These are phyloP conservation scores for Odontamblyopus rebecca DNA, from an alignment of 2,797 vertebrate genomes.

Conservation along the genomic window DNA sequence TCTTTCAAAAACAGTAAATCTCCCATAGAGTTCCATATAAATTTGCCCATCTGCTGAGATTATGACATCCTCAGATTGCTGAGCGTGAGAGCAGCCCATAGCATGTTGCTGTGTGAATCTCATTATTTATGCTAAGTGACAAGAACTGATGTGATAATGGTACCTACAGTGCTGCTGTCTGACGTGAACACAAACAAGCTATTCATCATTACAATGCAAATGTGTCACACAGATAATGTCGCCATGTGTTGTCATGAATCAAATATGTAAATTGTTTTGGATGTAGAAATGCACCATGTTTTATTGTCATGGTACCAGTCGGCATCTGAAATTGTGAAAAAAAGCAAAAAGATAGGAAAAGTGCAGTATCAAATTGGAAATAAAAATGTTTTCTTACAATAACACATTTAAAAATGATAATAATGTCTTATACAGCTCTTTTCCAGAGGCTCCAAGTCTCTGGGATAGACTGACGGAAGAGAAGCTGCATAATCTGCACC, in stretches of 20 bases:
- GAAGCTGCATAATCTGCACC: too few relatives aligned
- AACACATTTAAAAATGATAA: too few relatives aligned
- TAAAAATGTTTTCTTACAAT: too few relatives aligned
- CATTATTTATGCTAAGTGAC: neutral
- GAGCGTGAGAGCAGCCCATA: neutral
- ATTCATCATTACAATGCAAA: slow-evolving; percentile 5
- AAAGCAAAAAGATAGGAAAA: too few relatives aligned
- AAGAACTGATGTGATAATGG: slow-evolving; percentile 2
- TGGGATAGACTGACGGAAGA: too few relatives aligned
- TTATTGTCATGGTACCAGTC: neutral
- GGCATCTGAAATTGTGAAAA: neutral
- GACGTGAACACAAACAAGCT: neutral
- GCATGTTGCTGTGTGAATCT: neutral
- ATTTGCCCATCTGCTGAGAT: too few relatives aligned
- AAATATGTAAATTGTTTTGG: slow-evolving; percentile 6
- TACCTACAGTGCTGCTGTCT: neutral
- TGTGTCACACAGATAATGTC: neutral
- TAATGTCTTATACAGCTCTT: too few relatives aligned
- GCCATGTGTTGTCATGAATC: slow-evolving; percentile 11
- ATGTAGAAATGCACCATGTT: neutral
- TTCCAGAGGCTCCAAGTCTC: too few relatives aligned
- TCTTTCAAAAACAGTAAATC: too few relatives aligned
- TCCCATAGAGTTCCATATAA: too few relatives aligned
- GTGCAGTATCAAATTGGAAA: too few relatives aligned
- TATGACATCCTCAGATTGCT: too few relatives aligned